These are phyloP conservation scores for Drosophila cyrtoloma DNA, from an alignment of 2,888 invertebrate species.

Conservation along the genomic window DNA sequence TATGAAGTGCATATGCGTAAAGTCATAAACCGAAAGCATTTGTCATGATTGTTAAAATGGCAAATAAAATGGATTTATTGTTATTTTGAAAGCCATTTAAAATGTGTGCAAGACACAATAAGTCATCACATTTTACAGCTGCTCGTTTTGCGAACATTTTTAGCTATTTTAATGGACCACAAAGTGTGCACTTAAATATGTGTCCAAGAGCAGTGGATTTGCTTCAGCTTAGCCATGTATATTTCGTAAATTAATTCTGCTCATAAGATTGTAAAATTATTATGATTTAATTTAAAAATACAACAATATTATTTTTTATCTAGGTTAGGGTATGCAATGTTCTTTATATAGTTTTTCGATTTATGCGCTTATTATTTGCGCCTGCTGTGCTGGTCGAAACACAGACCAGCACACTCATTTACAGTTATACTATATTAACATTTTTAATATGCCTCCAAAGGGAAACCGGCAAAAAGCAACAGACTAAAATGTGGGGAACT, in stretches of 20 bases:
- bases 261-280: not conserved
- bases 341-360: not conserved
- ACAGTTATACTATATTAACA: slow-evolving; percentile 30
- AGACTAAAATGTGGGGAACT: not conserved
- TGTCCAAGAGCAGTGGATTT: not conserved
- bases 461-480: slow-evolving; percentile 12
- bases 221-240: too few species aligned
- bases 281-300: not conserved
- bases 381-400: slow-evolving; percentile 17
- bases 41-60: not conserved
- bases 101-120: not conserved
- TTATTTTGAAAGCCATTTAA: not conserved
- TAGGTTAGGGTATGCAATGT: slow-evolving; percentile 7
- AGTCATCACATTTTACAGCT: not conserved
- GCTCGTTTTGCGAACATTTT: not conserved
- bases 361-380: slow-evolving; percentile 1
- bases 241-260: not conserved
- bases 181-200: not conserved
- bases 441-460: slow-evolving; percentile 38
- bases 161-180: not conserved
- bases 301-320: not conserved
- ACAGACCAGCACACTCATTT: slow-evolving; percentile 11
- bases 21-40: not conserved
- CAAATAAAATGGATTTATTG: slow-evolving; percentile 1
- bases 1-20: not conserved